phyloP scores from a whole-genome alignment of 2,797 vertebrate genomes.

The Phrynocephalus guinanensis region DNA sequence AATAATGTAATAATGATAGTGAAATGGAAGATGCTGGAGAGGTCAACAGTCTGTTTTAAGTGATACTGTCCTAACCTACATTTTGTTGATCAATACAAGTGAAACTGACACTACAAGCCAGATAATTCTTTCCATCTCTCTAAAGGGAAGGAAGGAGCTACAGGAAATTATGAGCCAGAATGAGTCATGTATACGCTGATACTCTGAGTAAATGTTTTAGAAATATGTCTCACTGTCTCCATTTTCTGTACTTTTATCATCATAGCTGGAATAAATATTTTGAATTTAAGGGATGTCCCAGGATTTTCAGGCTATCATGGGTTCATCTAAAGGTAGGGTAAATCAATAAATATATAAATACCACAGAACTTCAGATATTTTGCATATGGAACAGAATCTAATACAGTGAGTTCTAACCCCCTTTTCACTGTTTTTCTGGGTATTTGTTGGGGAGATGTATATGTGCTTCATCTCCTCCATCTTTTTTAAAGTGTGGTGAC shows the following conservation, averaged over 20 bases:
- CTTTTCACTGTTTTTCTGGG: not conserved
- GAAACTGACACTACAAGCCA: not conserved
- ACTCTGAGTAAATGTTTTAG: not conserved
- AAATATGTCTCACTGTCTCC: not conserved
- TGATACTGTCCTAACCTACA: slow-evolving; percentile 13
- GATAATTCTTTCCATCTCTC: not conserved
- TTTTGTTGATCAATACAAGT: slow-evolving; percentile 23
- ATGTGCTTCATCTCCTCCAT: not conserved
- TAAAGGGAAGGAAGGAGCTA: not conserved
- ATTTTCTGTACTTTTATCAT: not conserved
- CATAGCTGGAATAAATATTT: not conserved
- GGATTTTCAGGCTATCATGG: not conserved
- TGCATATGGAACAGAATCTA: not conserved
- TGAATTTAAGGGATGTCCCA: not conserved
- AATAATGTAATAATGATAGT: slow-evolving; percentile 6
- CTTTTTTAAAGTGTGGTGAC: not conserved
- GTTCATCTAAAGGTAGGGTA: too few species aligned
- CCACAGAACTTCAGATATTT: not conserved
- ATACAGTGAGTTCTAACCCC: not conserved
- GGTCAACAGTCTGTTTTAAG: slow-evolving; percentile 20
- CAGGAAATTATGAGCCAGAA: not conserved
- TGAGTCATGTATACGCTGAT: not conserved
- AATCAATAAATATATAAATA: too few species aligned
- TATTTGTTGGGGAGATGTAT: not conserved
- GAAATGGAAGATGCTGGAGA: slow-evolving; percentile 9